These are phyloP conservation scores for Oncorhynchus masou DNA, from an alignment of 2,113 vertebrate genomes.

Conservation along the genomic window DNA sequence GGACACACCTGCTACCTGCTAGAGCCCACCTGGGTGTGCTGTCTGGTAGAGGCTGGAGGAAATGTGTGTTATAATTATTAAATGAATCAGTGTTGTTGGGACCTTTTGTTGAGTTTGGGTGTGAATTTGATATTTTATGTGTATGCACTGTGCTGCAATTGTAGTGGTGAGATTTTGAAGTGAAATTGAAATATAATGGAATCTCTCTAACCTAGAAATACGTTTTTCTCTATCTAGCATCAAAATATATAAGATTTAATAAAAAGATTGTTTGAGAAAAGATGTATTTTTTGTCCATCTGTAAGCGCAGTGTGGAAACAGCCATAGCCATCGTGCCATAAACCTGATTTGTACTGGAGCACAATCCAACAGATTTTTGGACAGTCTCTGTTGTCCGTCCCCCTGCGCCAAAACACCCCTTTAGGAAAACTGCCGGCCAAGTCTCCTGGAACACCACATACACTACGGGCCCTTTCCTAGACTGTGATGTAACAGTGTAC, in stretches of 20 bases:
- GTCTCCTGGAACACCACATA: constrained; percentile 52
- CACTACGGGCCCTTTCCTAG: background rate
- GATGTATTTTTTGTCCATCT: no score
- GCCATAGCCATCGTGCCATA: constrained; percentile 48
- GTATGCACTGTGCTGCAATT: background rate
- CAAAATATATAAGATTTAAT: no score
- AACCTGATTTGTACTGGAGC: constrained; percentile 47
- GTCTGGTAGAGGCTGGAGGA: background rate
- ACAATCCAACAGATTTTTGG: constrained; percentile 65
- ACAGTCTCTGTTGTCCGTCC: constrained; percentile 33
- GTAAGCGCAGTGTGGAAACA: constrained; percentile 2
- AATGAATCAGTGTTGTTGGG: no score
- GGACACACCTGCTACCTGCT: constrained; percentile 15
- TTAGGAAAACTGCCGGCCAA: constrained; percentile 50
- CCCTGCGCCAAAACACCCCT: constrained; percentile 7
- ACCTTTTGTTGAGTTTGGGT: no score
- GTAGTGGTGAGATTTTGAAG: background rate
- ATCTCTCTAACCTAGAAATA: background rate
- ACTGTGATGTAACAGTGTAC: constrained; percentile 4
- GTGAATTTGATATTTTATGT: no score
- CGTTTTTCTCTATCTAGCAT: background rate
- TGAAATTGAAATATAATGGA: background rate
- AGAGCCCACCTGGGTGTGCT: background rate
- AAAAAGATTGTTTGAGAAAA: no score
- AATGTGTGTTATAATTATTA: no score